Conservation (phyloP, 2,113 vertebrate species). For the Actinemys pallida region DNA sequence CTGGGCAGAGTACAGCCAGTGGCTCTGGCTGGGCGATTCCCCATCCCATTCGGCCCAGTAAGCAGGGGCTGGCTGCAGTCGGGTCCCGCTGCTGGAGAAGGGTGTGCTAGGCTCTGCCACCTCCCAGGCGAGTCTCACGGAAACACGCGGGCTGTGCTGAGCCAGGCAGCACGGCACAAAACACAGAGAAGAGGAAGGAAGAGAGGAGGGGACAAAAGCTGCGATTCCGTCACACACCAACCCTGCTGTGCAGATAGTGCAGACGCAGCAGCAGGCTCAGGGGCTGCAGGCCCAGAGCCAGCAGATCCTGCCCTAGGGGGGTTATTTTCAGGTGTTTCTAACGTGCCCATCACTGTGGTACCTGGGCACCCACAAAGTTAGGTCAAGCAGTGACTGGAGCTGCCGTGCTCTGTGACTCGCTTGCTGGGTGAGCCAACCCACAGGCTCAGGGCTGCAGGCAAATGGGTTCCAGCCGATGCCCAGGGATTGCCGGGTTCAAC, state of each 20-base stretch:
- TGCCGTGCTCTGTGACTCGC: too few species aligned
- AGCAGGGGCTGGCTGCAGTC: too few species aligned
- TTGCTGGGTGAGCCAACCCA: too few species aligned
- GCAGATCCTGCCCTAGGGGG: background rate
- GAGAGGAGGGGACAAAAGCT: background rate
- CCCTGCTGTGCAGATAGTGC: background rate
- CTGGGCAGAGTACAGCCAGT: fast-evolving
- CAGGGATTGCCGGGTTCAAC: background rate
- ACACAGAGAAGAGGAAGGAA: background rate
- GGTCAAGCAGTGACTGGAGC: background rate
- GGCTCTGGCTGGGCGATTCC: too few species aligned
- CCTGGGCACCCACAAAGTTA: background rate
- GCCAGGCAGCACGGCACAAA: background rate
- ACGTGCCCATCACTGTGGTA: background rate
- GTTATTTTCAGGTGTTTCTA: background rate
- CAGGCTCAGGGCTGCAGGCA: background rate
- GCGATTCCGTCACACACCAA: background rate
- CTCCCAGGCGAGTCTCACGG: background rate
- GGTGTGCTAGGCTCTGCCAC: background rate
- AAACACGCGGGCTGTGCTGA: background rate
- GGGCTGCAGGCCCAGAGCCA: background rate
- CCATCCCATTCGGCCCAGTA: too few species aligned
- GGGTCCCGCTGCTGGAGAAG: background rate
- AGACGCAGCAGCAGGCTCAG: too few species aligned
- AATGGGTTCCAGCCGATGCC: background rate